Conservation (phyloP, 2,113 vertebrate genomes). For the Arenaria interpres region DNA sequence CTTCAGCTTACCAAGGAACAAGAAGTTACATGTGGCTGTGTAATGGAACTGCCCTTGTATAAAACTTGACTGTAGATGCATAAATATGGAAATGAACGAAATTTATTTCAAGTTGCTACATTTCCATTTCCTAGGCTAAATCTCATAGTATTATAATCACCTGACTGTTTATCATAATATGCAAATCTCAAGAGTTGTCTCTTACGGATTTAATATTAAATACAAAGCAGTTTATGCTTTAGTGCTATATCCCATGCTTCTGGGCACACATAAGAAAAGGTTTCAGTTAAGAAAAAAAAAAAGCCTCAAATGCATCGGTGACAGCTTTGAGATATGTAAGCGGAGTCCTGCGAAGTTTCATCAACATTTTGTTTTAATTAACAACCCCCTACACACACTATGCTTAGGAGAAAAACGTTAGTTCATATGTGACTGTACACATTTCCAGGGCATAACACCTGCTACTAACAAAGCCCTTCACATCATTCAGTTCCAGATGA, state of each 20-base stretch:
- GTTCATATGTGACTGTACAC: background rate
- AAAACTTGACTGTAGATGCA: background rate
- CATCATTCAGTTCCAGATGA: background rate
- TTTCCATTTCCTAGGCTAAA: background rate
- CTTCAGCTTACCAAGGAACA: background rate
- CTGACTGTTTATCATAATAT: background rate
- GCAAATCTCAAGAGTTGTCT: background rate
- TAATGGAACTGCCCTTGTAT: background rate
- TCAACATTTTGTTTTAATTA: background rate
- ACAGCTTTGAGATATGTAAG: background rate
- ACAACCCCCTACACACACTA: background rate
- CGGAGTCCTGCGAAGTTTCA: background rate
- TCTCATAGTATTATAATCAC: background rate
- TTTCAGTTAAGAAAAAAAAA: background rate
- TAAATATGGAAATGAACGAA: background rate
- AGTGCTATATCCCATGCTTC: background rate
- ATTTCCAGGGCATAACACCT: background rate
- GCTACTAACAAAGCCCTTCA: background rate
- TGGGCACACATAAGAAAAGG: background rate
- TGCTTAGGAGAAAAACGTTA: background rate
- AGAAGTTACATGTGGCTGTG: rapidly evolving
- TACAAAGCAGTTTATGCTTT: background rate
- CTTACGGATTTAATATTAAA: background rate
- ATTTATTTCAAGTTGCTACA: background rate
- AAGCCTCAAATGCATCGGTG: background rate